A percentile compares a stretch with the other conserved stretches of the same genome.
These are phyloP conservation scores for Catocala fraxini DNA, from an alignment of 2,888 invertebrate genomes.

Conservation along the genomic window DNA sequence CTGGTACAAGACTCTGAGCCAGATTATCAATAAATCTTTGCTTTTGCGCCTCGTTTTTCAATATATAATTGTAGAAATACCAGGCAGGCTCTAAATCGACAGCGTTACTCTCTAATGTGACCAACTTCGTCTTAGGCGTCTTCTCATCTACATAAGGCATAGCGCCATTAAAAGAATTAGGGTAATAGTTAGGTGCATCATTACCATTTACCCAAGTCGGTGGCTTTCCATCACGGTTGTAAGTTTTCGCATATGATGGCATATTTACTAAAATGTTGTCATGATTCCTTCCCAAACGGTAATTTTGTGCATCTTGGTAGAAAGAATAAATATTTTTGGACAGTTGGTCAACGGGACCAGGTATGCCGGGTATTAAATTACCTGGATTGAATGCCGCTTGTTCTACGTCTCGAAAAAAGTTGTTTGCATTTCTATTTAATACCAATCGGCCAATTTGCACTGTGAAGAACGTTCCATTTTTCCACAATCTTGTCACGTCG, in stretches of 20 bases:
- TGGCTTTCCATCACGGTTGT: slow-evolving; percentile 51
- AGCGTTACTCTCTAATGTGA: slow-evolving; percentile 37
- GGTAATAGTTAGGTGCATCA: slow-evolving; percentile 54
- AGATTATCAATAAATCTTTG: neutral
- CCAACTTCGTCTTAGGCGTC: slow-evolving; percentile 32
- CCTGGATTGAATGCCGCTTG: slow-evolving; percentile 78
- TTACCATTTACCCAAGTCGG: slow-evolving; percentile 48
- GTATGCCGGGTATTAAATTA: slow-evolving; percentile 73
- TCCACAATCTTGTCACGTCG: slow-evolving; percentile 75
- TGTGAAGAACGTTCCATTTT: slow-evolving; percentile 76
- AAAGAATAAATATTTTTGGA: slow-evolving; percentile 78
- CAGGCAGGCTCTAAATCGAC: slow-evolving; percentile 87
- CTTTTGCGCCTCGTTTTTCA: slow-evolving; percentile 84
- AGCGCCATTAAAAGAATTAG: slow-evolving; percentile 38
- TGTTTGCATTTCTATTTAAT: slow-evolving; percentile 79
- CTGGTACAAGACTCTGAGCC: no score
- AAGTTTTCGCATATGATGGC: slow-evolving; percentile 48
- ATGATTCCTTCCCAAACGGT: slow-evolving; percentile 55
- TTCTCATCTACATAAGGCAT: slow-evolving; percentile 49
- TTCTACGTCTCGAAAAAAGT: slow-evolving; percentile 84
- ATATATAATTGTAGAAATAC: slow-evolving; percentile 89
- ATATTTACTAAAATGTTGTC: slow-evolving; percentile 51
- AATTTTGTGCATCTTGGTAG: slow-evolving; percentile 86
- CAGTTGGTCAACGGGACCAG: slow-evolving; percentile 82
- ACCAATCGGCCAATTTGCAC: slow-evolving; percentile 80